A percentile compares a stretch with the other conserved stretches of the same genome.
These are phyloP conservation scores for Formica aserva DNA, from an alignment of 2,888 invertebrate genomes.

Conservation along the genomic window DNA sequence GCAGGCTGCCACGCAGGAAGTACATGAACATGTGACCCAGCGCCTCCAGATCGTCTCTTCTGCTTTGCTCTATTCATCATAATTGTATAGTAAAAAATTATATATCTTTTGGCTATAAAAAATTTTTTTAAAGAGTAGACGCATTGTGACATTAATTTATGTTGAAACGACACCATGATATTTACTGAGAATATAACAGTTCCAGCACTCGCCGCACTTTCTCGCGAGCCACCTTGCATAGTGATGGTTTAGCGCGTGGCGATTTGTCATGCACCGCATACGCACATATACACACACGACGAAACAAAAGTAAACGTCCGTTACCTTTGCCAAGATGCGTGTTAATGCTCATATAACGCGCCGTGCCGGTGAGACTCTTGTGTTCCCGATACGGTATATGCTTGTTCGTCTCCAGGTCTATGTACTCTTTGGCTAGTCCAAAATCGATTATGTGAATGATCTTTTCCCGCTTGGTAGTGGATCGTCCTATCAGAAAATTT, in stretches of 20 bases:
- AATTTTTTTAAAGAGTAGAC: neutral
- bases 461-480: slow-evolving; percentile 98
- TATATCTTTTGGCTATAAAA: neutral
- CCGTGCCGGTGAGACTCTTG: slow-evolving; percentile 99
- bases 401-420: slow-evolving; percentile 99
- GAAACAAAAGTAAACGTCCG: slow-evolving; percentile 53
- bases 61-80: slow-evolving; percentile 94
- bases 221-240: neutral
- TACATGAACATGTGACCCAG: slow-evolving; percentile 99
- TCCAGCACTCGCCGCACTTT: slow-evolving; percentile 10
- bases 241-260: neutral
- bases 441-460: slow-evolving; percentile 99
- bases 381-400: slow-evolving; percentile 99
- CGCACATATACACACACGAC: slow-evolving; percentile 52
- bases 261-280: slow-evolving; percentile 5
- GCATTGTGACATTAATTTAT: neutral
- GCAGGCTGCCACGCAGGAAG: slow-evolving; percentile 99
- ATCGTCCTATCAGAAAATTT: slow-evolving; percentile 99
- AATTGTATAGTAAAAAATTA: neutral
- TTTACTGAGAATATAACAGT: slow-evolving; percentile 12
- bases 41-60: slow-evolving; percentile 99
- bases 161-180: neutral
- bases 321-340: slow-evolving; percentile 99
- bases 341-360: slow-evolving; percentile 99
- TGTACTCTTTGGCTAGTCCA: slow-evolving; percentile 99